phyloP scores from a whole-genome alignment of 2,888 invertebrate genomes.

The Mimas tiliae region DNA sequence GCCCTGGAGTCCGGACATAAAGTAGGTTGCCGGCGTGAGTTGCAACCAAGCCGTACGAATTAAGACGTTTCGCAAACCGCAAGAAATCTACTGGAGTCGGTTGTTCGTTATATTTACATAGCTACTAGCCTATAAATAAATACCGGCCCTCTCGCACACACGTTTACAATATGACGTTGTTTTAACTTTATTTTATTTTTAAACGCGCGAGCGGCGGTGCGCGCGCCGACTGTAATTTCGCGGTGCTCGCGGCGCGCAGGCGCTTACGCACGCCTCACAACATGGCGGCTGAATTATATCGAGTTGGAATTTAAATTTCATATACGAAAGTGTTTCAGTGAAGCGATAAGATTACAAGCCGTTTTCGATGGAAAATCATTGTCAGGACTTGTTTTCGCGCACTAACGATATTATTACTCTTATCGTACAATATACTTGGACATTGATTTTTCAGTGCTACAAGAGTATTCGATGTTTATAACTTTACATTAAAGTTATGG shows the following conservation, averaged over 20 bases:
- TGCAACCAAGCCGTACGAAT: constrained; percentile 61
- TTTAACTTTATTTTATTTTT: constrained; percentile 85
- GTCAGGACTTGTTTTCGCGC: constrained; percentile 46
- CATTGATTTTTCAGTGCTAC: constrained; percentile 65
- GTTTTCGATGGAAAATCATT: constrained; percentile 57
- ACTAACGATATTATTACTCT: constrained; percentile 42
- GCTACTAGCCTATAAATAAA: constrained; percentile 84
- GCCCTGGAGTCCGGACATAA: constrained; percentile 36
- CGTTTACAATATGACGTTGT: constrained; percentile 82
- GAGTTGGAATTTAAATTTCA: constrained; percentile 57
- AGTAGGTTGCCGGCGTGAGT: constrained; percentile 50
- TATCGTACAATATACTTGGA: constrained; percentile 58
- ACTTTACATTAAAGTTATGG: constrained; percentile 65
- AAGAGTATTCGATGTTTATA: constrained; percentile 64
- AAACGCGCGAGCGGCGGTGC: constrained; percentile 75
- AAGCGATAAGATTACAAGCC: constrained; percentile 56
- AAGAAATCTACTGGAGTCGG: constrained; percentile 70
- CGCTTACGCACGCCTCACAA: constrained; percentile 79
- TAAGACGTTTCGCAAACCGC: constrained; percentile 82
- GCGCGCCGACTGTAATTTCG: constrained; percentile 81
- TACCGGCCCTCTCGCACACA: constrained; percentile 80
- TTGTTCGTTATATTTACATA: constrained; percentile 79
- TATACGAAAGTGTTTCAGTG: constrained; percentile 49
- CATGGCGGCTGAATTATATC: constrained; percentile 71
- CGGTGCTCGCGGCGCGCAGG: constrained; percentile 81